These are phyloP conservation scores for Rambutsinella grinnellia DNA, from an alignment of 2,888 invertebrate genomes.

Conservation along the genomic window DNA sequence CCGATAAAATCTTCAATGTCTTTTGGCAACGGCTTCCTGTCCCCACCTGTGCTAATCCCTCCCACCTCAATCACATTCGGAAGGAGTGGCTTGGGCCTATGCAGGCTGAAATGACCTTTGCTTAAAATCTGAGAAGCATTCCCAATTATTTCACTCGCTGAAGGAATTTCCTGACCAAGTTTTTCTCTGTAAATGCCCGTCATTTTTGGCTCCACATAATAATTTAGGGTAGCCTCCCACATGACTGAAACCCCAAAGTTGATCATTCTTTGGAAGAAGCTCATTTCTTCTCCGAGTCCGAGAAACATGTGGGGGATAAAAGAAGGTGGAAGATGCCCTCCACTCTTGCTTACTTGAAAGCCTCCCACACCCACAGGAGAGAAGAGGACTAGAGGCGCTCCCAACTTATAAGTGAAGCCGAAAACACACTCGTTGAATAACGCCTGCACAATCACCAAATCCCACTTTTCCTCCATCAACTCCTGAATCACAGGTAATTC, in stretches of 20 bases:
- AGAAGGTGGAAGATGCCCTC: conserved; percentile 66
- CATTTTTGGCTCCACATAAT: conserved; percentile 67
- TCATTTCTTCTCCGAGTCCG: conserved; percentile 64
- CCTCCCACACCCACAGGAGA: conserved; percentile 25
- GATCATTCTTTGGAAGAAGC: conserved; percentile 64
- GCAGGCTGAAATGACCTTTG: conserved; percentile 67
- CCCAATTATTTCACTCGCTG: conserved; percentile 21
- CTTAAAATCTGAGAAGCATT: conserved; percentile 64
- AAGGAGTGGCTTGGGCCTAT: conserved; percentile 62
- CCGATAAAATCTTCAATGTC: conserved; percentile 53
- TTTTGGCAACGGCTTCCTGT: conserved; percentile 65
- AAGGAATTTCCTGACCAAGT: conserved; percentile 49
- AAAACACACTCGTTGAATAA: conserved; percentile 67
- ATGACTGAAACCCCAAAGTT: conserved; percentile 67
- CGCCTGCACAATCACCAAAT: conserved; percentile 66
- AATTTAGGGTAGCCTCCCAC: conserved; percentile 68
- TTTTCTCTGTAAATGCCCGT: conserved; percentile 43
- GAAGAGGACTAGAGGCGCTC: conserved; percentile 69
- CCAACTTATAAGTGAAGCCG: conserved; percentile 64
- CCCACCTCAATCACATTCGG: conserved; percentile 67
- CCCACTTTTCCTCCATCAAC: conserved; percentile 58
- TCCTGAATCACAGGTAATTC: conserved; percentile 45
- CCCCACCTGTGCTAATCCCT: conserved; percentile 67
- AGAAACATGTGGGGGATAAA: conserved; percentile 67
- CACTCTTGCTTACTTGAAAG: conserved; percentile 35